Base-by-base conservation (phyloP, 2,797 vertebrate genomes). In the Molossus alvarezi region DNA sequence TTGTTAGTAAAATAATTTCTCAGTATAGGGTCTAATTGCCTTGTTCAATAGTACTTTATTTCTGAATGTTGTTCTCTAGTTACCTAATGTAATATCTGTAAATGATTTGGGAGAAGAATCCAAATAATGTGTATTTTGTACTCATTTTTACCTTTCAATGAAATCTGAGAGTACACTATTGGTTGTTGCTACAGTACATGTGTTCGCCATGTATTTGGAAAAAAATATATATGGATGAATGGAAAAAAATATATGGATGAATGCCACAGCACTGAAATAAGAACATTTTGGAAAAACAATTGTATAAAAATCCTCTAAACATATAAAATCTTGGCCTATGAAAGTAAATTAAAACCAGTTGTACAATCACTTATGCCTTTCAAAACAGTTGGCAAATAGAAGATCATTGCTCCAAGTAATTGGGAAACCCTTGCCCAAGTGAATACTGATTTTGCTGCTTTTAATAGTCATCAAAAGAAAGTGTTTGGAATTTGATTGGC, bases 271-370 rank as follows among this genome's bases (percentile, higher is more conserved):
- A 33, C 69, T 91, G 87, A 95, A 87, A 90, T 80, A 87, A 92
- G 58, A 83, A 73, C 13, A 82, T 90, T 89, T 87, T 85, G 13
- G 62, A 53, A 96, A 69, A 84, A 84, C 21, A 48, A 37, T 81
- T 57, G 7, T 82, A 73, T 84, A 62, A 72, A 89, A 91, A 89
- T 88, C 33, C 41, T 91, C 23, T 71, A 88, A 83, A 91, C 20
- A 89, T 89, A 80, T 97, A 88, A 84, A 88, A 79, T 75, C 55
- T 82, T 65, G 53, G 51, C 41, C 65, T 76, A 4, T 80, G 48
- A 75, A 86, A 96, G 29, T 82, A 92, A 84, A 86, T 89, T 86
- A 51, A 25, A 97, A 71, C 64, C 58, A 88, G 58, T 86, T 86
- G 8, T 82, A 15, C 76, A 79, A 91, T 77, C 73, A 90, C 17